phyloP scores from a whole-genome alignment of 2,888 invertebrate species.

The Tetheella fluctuosa region DNA sequence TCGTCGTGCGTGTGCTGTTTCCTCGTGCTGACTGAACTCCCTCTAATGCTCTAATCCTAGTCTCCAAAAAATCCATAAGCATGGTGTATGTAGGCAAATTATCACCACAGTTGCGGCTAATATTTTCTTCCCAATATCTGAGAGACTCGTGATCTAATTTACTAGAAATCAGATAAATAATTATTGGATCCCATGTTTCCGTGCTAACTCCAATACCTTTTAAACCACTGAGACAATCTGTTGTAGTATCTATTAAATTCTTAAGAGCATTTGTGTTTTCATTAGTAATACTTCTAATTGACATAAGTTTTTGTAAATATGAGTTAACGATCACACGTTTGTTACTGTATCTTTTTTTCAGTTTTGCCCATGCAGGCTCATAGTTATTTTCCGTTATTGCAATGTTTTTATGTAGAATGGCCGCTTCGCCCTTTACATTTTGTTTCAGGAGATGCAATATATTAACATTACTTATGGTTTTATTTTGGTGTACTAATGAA shows the following conservation, averaged over 20 bases:
- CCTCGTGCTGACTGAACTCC: too few relatives aligned
- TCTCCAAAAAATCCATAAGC: too few relatives aligned
- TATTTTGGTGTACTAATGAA: neutral
- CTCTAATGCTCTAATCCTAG: too few relatives aligned
- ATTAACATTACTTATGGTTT: neutral
- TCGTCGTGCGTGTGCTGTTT: too few relatives aligned
- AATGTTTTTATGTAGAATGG: neutral
- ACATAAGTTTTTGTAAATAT: neutral
- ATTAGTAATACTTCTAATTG: neutral
- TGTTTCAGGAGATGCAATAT: neutral
- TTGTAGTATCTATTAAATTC: neutral
- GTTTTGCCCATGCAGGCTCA: slow-evolving; percentile 11
- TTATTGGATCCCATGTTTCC: neutral
- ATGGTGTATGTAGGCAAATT: too few relatives aligned
- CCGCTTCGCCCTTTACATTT: neutral
- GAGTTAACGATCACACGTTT: slow-evolving; percentile 13
- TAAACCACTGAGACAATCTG: neutral
- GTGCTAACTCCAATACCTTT: neutral
- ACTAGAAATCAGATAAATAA: neutral
- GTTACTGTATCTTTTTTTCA: slow-evolving; percentile 14
- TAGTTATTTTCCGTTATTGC: slow-evolving; percentile 8
- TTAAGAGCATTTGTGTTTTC: neutral
- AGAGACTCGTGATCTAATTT: too few relatives aligned
- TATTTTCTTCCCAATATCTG: too few relatives aligned
- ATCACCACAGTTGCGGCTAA: too few relatives aligned